Evolutionary conservation across 2,113 vertebrate genomes (phyloP), one percentile per base, ranked within the genome.

Genomic region (Dicaeum eximium): DNA sequence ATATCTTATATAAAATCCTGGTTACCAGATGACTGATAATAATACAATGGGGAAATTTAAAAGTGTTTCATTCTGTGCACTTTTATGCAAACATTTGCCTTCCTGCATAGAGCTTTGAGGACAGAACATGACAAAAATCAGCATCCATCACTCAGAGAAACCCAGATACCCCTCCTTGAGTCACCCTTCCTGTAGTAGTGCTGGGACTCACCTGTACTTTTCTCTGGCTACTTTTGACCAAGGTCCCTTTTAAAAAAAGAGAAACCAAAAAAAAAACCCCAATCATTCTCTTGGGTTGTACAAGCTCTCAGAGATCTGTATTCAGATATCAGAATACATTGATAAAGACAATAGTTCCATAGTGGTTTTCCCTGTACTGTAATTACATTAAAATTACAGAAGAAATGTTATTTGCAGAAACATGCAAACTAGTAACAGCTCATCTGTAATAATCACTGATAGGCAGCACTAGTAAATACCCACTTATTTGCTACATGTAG

Each of bases 221-320:
- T 69, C 7, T 56, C n/a, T 71, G 38, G 21, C 28, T 70, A 4
- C 15, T 70, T 70, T 42, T 6, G 4, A 19, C 13, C 35, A 19
- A 66, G 3, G 2, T 35, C 4, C 6, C 40, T 67, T 58, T 60
- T 15, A 22, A 47, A 82, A 82, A 81, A 80, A 6, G 2, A 3
- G 13, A 35, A 66, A 3, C 3, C 0, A 30, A 27, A 69, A 30
- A 27, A 69, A 81, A 33, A 44, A 0, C 0, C 5, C 12, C 12
- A 57, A 0, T n/a, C 0, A 6, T 78, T 62, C 77, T 58, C n/a
- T 35, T 38, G 13, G 14, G 8, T 15, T 64, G 21, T 71, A 28
- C 19, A 56, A 70, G 25, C 54, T 69, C 42, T 22, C 28, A 11
- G 25, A 54, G 17, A 42, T 10, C 35, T 58, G 35, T 18, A 53